Evolutionary conservation across 2,888 invertebrate genomes (phyloP), one percentile per base, ranked within the genome.

Genomic region (Apotomis betuletana): DNA sequence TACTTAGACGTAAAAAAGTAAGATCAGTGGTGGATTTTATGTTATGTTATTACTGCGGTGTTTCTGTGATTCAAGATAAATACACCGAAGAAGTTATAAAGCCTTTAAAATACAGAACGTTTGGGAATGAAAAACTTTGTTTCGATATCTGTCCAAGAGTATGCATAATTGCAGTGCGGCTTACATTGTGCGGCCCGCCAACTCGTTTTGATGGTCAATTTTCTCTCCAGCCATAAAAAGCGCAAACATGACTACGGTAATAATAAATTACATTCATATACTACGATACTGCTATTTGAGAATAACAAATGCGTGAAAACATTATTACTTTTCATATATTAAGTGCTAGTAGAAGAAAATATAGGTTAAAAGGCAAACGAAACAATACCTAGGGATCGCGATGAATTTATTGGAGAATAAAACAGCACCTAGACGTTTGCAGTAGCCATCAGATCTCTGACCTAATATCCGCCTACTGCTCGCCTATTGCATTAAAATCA

Each of bases 191-290:
- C 74, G 77, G 71, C 77, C 41, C 79, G 71, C 76, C 77, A 78
- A 82, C 82, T 80, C 78, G 80, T 84, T 83, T 82, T 81, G 85
- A 83, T 81, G 81, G 84, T 83, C 82, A 85, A 88, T 88, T 88
- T 87, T 85, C 85, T 85, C 81, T 75, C 77, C 84, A 81, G 72
- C 79, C 86, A 86, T 88, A 88, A 87, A 88, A 86, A 84, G 82
- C 82, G 77, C 78, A 82, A 85, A 87, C 85, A 84, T 88, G 84
- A 86, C 86, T 86, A 85, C 85, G 86, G 83, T 82, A 83, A 87
- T 86, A 89, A 88, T 88, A 90, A 89, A 89, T 89, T 82, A 89
- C 82, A 85, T 78, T 84, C 83, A 86, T 87, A 80, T 82, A 83
- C 78, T 75, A 85, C 82, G 81, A 84, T 86, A 84, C 80, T 79